Base-by-base conservation (phyloP, 2,888 invertebrate species). In the Tryphoninae sp. region DNA sequence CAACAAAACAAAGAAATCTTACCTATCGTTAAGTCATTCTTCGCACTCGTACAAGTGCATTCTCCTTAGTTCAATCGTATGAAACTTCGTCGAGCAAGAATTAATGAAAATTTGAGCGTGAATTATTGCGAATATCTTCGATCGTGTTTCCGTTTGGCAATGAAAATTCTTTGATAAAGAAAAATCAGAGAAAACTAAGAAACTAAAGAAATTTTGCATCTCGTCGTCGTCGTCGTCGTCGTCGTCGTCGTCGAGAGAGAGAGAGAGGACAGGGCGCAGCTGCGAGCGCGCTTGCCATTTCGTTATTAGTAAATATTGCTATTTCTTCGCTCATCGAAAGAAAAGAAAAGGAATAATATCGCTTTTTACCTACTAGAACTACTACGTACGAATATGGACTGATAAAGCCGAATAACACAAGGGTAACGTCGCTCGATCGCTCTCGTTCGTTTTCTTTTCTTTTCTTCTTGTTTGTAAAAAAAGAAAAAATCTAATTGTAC, bases 311-410 rank as follows among this genome's bases (percentile, higher is more conserved):
- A 61, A 64, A 19, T 55, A 55, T 69, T 64, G 13, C 53, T 26
- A 76, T 67, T 67, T 49, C 26, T 74, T 75, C 81, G 71, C 74
- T 78, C 69, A 33, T 75, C 42, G 61, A 16, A 58, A 49, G 58
- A 74, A 55, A 65, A 69, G 59, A 65, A 26, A 61, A 58, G 45
- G 45, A 65, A 65, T 33, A 40, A 62, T 61, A 78, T 53, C 78
- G 81, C 81, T 81, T 81, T 75, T 65, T 81, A 81, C 78, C 74
- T 81, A 81, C 71, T 78, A 67, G 75, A 78, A 75, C 69, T 77
- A 77, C 72, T 77, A 77, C 68, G 73, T 81, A 81, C 81, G 68
- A 77, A 77, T 81, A 73, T 77, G 81, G 33, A 81, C 71, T 71
- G 75, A 81, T 65, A 45, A 67, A 74, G 68, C 77, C 72, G 77